A percentile compares a stretch with the other conserved stretches of the same genome.
Evolutionary conservation across 2,797 vertebrate genomes (phyloP).

Genomic region (Zalophus californianus): DNA sequence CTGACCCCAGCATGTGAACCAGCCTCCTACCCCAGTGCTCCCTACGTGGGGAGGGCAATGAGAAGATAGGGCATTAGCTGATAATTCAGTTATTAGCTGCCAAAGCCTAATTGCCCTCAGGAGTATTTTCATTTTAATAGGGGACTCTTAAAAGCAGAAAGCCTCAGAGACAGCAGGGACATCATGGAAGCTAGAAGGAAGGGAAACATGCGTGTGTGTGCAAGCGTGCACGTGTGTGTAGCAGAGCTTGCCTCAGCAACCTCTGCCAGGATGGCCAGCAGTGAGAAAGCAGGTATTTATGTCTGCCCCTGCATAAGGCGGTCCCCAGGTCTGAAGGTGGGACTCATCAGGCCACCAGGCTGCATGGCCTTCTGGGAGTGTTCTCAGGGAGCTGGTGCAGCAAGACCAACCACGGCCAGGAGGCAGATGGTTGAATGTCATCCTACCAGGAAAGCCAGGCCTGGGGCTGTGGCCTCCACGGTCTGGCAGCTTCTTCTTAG

Average conservation of each 20-base stretch:
- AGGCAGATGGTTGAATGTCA: neutral
- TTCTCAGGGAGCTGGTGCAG: neutral
- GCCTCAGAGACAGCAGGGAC: neutral
- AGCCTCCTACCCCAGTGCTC: neutral
- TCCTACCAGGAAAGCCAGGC: neutral
- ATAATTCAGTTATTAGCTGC: conserved; percentile 39
- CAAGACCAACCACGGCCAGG: neutral
- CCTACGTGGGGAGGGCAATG: accelerated
- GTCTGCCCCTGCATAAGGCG: accelerated
- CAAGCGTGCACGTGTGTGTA: accelerated
- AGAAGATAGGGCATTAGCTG: neutral
- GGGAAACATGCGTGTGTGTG: accelerated
- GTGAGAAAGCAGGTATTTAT: neutral
- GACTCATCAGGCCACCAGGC: neutral
- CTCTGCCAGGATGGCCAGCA: neutral
- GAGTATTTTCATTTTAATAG: conserved; percentile 47
- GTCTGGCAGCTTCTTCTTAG: neutral
- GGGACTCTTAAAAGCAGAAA: neutral
- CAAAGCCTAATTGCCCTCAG: conserved; percentile 7
- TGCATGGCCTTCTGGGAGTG: neutral
- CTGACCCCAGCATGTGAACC: neutral
- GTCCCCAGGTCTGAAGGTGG: neutral
- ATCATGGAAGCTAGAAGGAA: neutral
- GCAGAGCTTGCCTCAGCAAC: neutral
- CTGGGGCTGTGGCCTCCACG: neutral